A percentile compares a stretch with the other conserved stretches of the same genome.
phyloP scores from a whole-genome alignment of 2,888 invertebrate species.

The Rutpela maculata region DNA sequence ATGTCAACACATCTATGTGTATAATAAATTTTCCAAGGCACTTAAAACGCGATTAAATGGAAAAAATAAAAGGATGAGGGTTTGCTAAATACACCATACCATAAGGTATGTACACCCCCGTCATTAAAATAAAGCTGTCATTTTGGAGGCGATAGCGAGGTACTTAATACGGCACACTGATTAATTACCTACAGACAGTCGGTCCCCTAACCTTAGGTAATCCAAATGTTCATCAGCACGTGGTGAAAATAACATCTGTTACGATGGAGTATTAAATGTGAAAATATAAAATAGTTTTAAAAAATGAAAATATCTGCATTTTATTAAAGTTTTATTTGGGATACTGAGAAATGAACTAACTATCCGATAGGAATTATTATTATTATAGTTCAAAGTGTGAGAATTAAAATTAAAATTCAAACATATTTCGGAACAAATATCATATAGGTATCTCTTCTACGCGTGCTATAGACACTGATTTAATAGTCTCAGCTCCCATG shows the following conservation, averaged over 20 bases:
- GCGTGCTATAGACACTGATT: too few relatives aligned
- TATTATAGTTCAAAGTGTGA: not conserved
- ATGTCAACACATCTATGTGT: not conserved
- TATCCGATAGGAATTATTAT: not conserved
- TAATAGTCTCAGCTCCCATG: too few relatives aligned
- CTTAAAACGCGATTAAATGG: constrained; percentile 19
- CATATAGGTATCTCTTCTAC: too few relatives aligned
- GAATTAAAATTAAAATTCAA: too few relatives aligned
- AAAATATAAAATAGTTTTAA: not conserved
- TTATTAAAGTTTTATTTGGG: not conserved
- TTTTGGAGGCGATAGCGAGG: constrained; percentile 30
- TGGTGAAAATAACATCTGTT: constrained; percentile 41
- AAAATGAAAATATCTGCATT: not conserved
- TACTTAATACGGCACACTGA: constrained; percentile 40
- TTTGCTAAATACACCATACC: constrained; percentile 28
- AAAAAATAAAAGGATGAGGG: constrained; percentile 10
- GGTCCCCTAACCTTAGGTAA: constrained; percentile 1
- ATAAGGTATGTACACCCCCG: constrained; percentile 16
- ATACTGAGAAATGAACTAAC: not conserved
- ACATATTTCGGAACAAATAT: too few relatives aligned
- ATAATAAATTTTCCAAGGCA: constrained; percentile 5
- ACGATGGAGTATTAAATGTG: not conserved
- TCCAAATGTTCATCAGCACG: constrained; percentile 36
- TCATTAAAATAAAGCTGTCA: constrained; percentile 46
- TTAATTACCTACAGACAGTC: constrained; percentile 24